Evolutionary conservation across 92 coral and sea anemone species (phyloP), one percentile per base, ranked within the genome.

Genomic region (Parazoanthus darwini): DNA sequence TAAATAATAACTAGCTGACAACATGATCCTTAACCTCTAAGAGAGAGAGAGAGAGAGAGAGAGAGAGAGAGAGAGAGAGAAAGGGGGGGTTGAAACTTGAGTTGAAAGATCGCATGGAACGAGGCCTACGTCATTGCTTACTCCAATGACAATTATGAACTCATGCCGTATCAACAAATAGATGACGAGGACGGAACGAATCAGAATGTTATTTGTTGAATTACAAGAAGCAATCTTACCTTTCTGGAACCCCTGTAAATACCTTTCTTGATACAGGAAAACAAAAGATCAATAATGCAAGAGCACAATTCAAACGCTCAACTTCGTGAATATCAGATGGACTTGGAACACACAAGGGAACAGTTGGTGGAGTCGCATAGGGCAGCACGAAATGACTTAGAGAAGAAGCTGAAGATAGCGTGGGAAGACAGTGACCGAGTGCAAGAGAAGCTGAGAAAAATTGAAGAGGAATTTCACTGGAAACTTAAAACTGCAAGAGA

Each of bases 361-460:
- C 87, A 78, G 6, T 26, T 83, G 67, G 37, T 36, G 70, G 79
- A 84, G 44, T 72, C 44, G 46, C 79, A 82, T 76, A 82, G 42
- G 36, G 3, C 77, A 23, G 74, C 73, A 23, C 76, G 35, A 23
- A 66, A 38, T 38, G 46, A 65, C 13, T 36, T 82, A 56, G 76
- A 82, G 63, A 51, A 82, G 51, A 82, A 66, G 39, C 22, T 84
- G 16, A 70, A 84, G 37, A 71, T 18, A 43, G 79, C 87, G 4
- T 68, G 75, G 51, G 75, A 36, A 16, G 87, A 84, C 50, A 68
- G 87, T 23, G 65, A 70, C 13, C 79, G 56, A 10, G 33, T 35
- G 6, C 20, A 39, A 4, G 26, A 42, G 26, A 71, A 23, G 51
- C 66, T 84, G 0, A 33, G 43, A 72, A 68, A 20, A n/a, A 48